These are phyloP conservation scores for Champsocephalus gunnari DNA, from an alignment of 2,797 vertebrate genomes.

Conservation along the genomic window DNA sequence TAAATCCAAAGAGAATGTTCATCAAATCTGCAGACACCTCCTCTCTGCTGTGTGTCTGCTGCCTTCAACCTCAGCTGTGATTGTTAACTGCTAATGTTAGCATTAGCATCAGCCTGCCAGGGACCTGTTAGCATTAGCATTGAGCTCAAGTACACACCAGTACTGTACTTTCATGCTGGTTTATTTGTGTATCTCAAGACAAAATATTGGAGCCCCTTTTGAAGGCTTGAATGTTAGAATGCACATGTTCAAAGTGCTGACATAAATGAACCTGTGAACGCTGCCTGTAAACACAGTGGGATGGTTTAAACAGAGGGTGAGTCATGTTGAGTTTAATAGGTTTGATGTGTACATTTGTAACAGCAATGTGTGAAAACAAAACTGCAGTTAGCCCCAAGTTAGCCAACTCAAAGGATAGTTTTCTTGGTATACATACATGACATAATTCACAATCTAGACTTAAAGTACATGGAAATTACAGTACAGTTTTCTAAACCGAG, in stretches of 20 bases:
- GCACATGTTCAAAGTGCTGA: neutral
- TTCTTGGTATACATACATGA: constrained; percentile 80
- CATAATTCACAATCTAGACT: constrained; percentile 83
- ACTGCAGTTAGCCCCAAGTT: constrained; percentile 66
- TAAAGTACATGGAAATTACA: constrained; percentile 82
- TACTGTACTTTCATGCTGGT: neutral
- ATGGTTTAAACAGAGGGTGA: constrained; percentile 28
- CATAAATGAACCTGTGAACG: neutral
- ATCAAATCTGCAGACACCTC: too few species aligned
- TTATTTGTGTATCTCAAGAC: neutral
- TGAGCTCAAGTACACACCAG: neutral
- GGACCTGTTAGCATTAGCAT: neutral
- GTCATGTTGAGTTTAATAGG: constrained; percentile 76
- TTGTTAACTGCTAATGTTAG: neutral
- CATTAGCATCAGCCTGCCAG: neutral
- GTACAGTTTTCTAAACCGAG: constrained; percentile 79
- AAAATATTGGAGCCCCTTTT: neutral
- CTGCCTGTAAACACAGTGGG: neutral
- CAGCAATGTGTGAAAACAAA: constrained; percentile 81
- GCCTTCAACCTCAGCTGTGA: neutral
- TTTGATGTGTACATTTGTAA: constrained; percentile 80
- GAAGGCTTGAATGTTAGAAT: neutral
- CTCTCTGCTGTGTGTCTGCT: too few species aligned
- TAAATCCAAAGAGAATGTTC: too few species aligned
- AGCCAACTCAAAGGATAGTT: constrained; percentile 72